A percentile compares a stretch with the other conserved stretches of the same genome.
Conservation (phyloP, 1,140 invertebrate species). For the Scaptomyza graminum region DNA sequence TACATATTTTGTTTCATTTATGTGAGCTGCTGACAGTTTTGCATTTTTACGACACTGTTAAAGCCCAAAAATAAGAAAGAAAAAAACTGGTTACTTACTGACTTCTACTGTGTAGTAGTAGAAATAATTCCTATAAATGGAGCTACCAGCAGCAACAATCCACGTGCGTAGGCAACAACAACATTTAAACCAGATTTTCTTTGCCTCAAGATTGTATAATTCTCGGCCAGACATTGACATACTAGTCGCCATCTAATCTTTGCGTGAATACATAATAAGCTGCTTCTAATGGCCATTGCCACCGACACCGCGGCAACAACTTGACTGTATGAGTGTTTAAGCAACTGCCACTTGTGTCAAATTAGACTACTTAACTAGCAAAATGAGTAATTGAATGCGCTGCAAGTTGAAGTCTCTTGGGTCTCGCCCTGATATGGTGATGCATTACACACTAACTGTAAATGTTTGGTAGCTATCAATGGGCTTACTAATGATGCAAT, state of each 20-base stretch:
- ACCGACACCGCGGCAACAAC: constrained; percentile 4
- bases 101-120: constrained; percentile 21
- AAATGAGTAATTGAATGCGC: constrained; percentile 40
- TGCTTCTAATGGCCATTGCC: constrained; percentile 45
- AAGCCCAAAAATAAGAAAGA: constrained; percentile 11
- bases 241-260: constrained; percentile 37
- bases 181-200: constrained; percentile 28
- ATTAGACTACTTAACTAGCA: constrained; percentile 54
- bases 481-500: constrained; percentile 35
- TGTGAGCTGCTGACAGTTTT: constrained; percentile 46
- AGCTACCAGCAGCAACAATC: constrained; percentile 18
- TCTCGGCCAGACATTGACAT: constrained; percentile 64
- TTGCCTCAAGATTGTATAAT: constrained; percentile 52
- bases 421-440: background rate
- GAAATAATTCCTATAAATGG: constrained; percentile 20
- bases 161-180: constrained; percentile 61
- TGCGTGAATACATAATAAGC: constrained; percentile 59
- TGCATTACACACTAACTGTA: constrained; percentile 6
- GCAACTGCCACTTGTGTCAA: constrained; percentile 29
- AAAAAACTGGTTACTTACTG: constrained; percentile 37
- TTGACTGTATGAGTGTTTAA: background rate
- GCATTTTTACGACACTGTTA: constrained; percentile 34
- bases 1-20: constrained; percentile 1
- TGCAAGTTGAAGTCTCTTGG: constrained; percentile 13
- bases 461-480: constrained; percentile 10